phyloP scores from a whole-genome alignment of 2,888 invertebrate species.

The Cheilosia soror region DNA sequence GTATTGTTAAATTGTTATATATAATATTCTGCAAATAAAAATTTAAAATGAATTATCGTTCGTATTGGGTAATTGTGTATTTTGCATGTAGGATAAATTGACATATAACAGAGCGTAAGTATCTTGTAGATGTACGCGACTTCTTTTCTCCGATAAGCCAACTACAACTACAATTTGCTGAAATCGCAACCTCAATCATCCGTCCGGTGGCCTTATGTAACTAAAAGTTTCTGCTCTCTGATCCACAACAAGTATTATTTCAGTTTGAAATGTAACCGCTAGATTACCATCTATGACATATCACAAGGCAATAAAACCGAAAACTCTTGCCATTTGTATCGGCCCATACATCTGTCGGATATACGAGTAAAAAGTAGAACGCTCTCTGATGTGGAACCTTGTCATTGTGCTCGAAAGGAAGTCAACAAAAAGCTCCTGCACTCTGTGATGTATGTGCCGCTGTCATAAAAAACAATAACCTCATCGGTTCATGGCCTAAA shows the following conservation, averaged over 20 bases:
- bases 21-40: neutral
- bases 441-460: slow-evolving; percentile 31
- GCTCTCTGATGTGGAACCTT: slow-evolving; percentile 15
- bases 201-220: too few relatives aligned
- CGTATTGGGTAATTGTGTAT: neutral
- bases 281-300: slow-evolving; percentile 33
- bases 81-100: neutral
- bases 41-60: neutral
- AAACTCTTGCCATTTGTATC: slow-evolving; percentile 3
- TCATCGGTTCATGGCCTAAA: neutral
- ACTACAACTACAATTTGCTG: too few relatives aligned
- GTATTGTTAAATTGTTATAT: neutral
- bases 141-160: too few relatives aligned
- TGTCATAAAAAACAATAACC: slow-evolving; percentile 39
- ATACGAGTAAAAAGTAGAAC: neutral
- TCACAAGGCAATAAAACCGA: slow-evolving; percentile 35
- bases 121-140: neutral
- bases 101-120: fast-evolving
- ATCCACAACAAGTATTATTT: slow-evolving; percentile 18
- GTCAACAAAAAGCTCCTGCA: slow-evolving; percentile 34
- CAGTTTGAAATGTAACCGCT: slow-evolving; percentile 29
- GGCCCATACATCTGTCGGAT: neutral
- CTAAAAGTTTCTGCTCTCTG: neutral
- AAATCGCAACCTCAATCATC: too few relatives aligned
- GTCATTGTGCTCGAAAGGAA: slow-evolving; percentile 2